Conservation (phyloP, 2,888 invertebrate species). For the Agrochola litura region DNA sequence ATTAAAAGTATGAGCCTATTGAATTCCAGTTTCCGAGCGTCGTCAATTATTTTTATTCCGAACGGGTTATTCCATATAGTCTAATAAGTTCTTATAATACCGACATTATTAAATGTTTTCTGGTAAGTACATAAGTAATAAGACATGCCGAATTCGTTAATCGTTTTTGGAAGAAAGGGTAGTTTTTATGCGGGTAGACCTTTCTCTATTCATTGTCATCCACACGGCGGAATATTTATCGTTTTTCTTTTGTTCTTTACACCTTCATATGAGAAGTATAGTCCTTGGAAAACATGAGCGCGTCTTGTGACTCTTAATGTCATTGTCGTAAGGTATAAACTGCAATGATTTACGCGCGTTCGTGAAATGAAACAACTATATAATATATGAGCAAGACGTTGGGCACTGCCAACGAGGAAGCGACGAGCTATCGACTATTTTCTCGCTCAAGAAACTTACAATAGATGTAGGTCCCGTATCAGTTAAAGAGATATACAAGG, state of each 20-base stretch:
- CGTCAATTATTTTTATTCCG: neutral
- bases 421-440: neutral
- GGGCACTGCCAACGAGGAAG: no score
- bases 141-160: conserved; percentile 8
- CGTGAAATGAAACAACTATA: neutral
- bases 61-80: conserved; percentile 5
- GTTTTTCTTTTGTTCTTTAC: conserved; percentile 13
- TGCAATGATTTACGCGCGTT: neutral
- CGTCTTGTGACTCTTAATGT: neutral
- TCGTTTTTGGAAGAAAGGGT: neutral
- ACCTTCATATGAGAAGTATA: neutral
- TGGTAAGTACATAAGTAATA: neutral
- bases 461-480: neutral
- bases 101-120: conserved; percentile 11
- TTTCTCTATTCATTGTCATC: conserved; percentile 24
- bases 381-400: conserved; percentile 7
- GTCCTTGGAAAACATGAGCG: neutral
- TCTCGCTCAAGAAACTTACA: neutral
- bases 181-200: neutral
- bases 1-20: neutral
- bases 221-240: conserved; percentile 5
- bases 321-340: neutral
- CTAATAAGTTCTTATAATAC: neutral
- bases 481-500: neutral
- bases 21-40: neutral